These are phyloP conservation scores for Pipra filicauda DNA, from an alignment of 2,113 vertebrate species.

Conservation along the genomic window DNA sequence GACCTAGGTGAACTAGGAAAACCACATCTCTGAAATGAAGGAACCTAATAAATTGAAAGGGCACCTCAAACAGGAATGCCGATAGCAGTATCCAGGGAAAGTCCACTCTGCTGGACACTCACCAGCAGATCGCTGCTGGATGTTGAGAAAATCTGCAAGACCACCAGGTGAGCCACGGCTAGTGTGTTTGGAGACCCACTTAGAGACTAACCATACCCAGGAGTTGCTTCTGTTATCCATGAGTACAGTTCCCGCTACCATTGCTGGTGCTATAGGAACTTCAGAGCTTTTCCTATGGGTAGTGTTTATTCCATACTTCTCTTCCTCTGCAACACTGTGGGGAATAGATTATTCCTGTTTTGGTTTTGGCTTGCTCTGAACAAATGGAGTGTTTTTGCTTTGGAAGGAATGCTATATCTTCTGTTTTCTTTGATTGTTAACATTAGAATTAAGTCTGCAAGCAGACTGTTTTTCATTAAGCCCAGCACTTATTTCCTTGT, in stretches of 20 bases:
- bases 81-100: background rate
- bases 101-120: background rate
- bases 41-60: background rate
- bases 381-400: background rate
- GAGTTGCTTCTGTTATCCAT: background rate
- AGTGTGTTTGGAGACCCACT: background rate
- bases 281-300: background rate
- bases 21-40: background rate
- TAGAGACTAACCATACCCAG: background rate
- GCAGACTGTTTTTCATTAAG: background rate
- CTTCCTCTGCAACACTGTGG: background rate
- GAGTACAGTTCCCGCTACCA: background rate
- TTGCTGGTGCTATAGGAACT: background rate
- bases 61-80: background rate
- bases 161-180: background rate
- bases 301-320: background rate
- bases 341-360: background rate
- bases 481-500: background rate
- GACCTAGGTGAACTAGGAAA: background rate
- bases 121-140: background rate
- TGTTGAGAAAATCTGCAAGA: background rate
- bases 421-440: slow-evolving; percentile 15
- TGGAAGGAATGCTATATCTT: background rate
- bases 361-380: background rate
- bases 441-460: background rate